These are phyloP conservation scores for Agrilus biguttatus DNA, from an alignment of 2,888 invertebrate species.

Conservation along the genomic window DNA sequence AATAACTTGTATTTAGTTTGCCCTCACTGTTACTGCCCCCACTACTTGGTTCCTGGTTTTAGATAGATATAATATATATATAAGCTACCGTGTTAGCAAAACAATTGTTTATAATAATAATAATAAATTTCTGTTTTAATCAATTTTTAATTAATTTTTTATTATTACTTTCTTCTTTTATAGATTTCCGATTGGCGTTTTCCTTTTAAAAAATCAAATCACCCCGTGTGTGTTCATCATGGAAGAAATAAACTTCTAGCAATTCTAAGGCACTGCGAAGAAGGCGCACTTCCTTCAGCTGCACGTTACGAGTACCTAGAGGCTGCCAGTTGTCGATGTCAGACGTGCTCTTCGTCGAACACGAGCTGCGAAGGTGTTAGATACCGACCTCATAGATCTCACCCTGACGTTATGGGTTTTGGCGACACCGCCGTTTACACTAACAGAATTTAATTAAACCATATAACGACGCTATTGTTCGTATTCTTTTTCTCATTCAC, in stretches of 20 bases:
- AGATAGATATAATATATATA: no score
- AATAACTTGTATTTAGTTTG: no score
- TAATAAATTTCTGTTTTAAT: no score
- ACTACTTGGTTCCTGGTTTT: no score
- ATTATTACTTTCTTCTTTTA: constrained; percentile 11
- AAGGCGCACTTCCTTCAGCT: constrained; percentile 52
- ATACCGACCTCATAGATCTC: constrained; percentile 33
- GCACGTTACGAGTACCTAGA: constrained; percentile 64
- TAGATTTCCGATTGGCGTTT: constrained; percentile 80
- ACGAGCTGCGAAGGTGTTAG: constrained; percentile 56
- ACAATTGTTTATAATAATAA: no score
- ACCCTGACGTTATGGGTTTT: constrained; percentile 23
- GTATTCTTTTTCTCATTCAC: no score
- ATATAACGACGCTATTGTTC: no score
- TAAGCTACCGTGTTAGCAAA: no score
- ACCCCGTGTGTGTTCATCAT: constrained; percentile 75
- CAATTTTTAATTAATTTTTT: no score
- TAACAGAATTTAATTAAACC: no score
- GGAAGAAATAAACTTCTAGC: constrained; percentile 49
- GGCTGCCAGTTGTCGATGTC: constrained; percentile 63
- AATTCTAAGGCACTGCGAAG: constrained; percentile 59
- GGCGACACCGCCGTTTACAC: neutral
- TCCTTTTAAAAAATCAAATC: constrained; percentile 72
- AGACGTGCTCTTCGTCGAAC: constrained; percentile 49
- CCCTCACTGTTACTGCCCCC: no score